These are phyloP conservation scores for Cyprinodon variegatus DNA, from an alignment of 2,113 vertebrate genomes.

Conservation along the genomic window DNA sequence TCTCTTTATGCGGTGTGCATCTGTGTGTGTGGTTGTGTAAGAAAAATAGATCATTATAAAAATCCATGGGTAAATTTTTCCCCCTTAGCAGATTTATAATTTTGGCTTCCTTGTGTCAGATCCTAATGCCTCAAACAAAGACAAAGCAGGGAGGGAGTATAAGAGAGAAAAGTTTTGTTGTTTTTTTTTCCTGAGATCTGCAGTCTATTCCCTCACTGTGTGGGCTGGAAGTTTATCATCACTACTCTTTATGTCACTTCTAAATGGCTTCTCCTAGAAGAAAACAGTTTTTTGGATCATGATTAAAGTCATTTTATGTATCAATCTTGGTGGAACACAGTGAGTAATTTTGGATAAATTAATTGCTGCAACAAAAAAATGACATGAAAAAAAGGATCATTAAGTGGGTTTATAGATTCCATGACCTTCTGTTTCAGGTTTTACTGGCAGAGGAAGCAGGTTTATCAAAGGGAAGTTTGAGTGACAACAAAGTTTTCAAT, in stretches of 20 bases:
- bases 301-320: constrained; percentile 30
- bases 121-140: constrained; percentile 57
- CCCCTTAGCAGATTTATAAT: constrained; percentile 68
- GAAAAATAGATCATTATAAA: constrained; percentile 68
- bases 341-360: constrained; percentile 34
- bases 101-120: constrained; percentile 43
- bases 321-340: constrained; percentile 39
- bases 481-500: not conserved
- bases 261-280: constrained; percentile 18
- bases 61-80: constrained; percentile 61
- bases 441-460: constrained; percentile 1
- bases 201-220: constrained; percentile 14
- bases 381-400: constrained; percentile 47
- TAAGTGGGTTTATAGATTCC: constrained; percentile 43
- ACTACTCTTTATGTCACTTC: constrained; percentile 1
- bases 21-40: constrained; percentile 11
- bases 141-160: constrained; percentile 36
- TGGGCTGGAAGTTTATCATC: constrained; percentile 39
- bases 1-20: constrained; percentile 12
- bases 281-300: constrained; percentile 29
- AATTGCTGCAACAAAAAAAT: constrained; percentile 43
- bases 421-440: constrained; percentile 14
- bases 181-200: not conserved
- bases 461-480: not conserved
- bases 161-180: constrained; percentile 18